Evolutionary conservation across 2,113 vertebrate genomes (phyloP).

Genomic region (Okapia johnstoni): DNA sequence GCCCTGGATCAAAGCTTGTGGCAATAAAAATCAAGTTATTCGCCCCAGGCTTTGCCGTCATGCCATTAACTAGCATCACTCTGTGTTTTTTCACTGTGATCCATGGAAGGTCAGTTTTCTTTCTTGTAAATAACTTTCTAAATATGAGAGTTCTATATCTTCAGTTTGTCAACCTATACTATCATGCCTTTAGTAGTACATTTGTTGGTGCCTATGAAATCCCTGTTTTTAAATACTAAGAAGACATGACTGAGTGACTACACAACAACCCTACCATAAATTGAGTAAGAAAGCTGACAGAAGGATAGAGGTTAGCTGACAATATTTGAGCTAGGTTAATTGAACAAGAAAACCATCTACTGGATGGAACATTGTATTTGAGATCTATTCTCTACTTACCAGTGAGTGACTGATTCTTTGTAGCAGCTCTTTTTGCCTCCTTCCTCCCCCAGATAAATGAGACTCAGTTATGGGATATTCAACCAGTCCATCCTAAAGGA

Average conservation of each 20-base stretch:
- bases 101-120: not conserved
- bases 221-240: not conserved
- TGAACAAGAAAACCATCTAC: not conserved
- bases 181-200: not conserved
- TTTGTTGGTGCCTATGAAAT: not conserved
- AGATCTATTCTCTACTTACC: not conserved
- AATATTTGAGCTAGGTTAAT: not conserved
- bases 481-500: not conserved
- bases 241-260: not conserved
- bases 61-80: not conserved
- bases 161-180: not conserved
- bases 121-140: not conserved
- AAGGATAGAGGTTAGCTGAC: not conserved
- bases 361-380: not conserved
- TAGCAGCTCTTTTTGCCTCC: not conserved
- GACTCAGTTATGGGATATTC: not conserved
- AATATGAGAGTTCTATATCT: not conserved
- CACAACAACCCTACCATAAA: not conserved
- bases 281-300: not conserved
- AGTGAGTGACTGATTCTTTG: not conserved
- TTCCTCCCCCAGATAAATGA: not conserved
- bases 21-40: not conserved
- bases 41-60: not conserved
- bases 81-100: not conserved
- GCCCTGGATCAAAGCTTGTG: not conserved